Evolutionary conservation across 2,888 invertebrate species (phyloP), one percentile per base, ranked within the genome.

Genomic region (Acronicta aceris): DNA sequence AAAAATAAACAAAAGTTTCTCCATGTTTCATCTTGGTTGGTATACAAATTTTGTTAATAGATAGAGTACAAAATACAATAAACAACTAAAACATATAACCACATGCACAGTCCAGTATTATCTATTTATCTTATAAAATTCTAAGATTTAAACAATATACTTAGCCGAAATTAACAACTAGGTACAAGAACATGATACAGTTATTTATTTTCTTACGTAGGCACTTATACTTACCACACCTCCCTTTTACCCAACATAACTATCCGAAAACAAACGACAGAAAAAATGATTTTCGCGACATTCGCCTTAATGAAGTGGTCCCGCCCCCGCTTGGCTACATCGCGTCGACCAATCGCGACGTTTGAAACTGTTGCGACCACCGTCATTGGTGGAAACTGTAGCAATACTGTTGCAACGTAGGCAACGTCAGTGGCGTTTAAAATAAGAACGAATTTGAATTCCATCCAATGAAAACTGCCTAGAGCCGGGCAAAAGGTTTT

Each of bases 241-340:
- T 45, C 69, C 52, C 72, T 72, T 59, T 30, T 30, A 12, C 4
- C 13, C 16, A 40, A 57, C 57, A 55, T 36, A 69, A 38, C 55
- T 55, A 69, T 15, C 30, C 45, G 49, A 50, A 62, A 51, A 58
- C 58, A 62, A 50, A 62, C 57, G 38, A 16, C 62, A 7, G 43
- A 50, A 54, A 58, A 45, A 56, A 25, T 50, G 49, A 45, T 59
- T 48, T 65, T 57, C 54, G 64, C 53, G 66, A 66, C 65, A 61
- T 51, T 50, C 67, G 52, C 68, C 59, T 67, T 82, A 83, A 85
- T 83, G 82, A 82, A 80, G 80, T 73, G 73, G 71, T 68, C 76
- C 74, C 78, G 77, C 74, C 75, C 72, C 52, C 68, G 55, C 74
- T 56, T 30, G 36, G 57, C 58, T 45, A 73, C 71, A 59, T 43